phyloP scores from a whole-genome alignment of 2,888 invertebrate species.

The Rhabditoides inermis region DNA sequence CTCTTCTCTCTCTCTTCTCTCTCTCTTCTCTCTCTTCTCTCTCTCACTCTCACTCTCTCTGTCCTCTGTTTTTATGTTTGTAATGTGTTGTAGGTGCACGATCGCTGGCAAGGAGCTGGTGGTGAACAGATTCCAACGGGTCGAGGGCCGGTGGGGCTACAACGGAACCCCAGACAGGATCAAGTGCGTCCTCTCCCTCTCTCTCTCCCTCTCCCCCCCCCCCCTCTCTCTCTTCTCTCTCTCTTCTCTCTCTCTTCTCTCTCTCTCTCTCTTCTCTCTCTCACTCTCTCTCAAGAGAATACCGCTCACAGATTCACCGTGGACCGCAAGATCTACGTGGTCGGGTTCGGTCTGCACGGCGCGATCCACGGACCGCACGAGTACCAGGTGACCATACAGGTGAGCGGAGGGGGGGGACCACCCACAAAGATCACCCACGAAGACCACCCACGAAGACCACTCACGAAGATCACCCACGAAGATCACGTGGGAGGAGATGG shows the following conservation, averaged over 20 bases:
- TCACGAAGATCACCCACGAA: too few species aligned
- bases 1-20: neutral
- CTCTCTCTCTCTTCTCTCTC: neutral
- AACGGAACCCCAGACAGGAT: conserved; percentile 74
- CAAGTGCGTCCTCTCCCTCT: conserved; percentile 55
- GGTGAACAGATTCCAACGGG: conserved; percentile 64
- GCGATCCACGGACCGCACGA: conserved; percentile 70
- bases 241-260: neutral
- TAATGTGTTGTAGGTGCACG: conserved; percentile 64
- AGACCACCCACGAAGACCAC: too few species aligned
- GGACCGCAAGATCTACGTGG: conserved; percentile 71
- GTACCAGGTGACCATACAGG: conserved; percentile 69
- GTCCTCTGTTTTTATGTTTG: too few species aligned
- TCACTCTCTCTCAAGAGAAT: neutral
- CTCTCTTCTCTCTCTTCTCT: too few species aligned
- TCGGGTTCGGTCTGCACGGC: conserved; percentile 76
- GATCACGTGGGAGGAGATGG: too few species aligned
- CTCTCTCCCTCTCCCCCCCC: neutral
- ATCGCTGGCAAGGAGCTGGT: conserved; percentile 70
- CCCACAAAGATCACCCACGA: too few species aligned
- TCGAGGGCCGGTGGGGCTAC: conserved; percentile 75
- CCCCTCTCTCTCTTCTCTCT: neutral
- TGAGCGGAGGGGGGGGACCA: too few species aligned
- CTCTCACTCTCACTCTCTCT: too few species aligned
- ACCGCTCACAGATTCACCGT: conserved; percentile 64